Percentiles rank a stretch among this genome's conserved stretches.
Evolutionary conservation across 2,113 vertebrate species (phyloP).

Genomic region (Sinocyclocheilus grahami): DNA sequence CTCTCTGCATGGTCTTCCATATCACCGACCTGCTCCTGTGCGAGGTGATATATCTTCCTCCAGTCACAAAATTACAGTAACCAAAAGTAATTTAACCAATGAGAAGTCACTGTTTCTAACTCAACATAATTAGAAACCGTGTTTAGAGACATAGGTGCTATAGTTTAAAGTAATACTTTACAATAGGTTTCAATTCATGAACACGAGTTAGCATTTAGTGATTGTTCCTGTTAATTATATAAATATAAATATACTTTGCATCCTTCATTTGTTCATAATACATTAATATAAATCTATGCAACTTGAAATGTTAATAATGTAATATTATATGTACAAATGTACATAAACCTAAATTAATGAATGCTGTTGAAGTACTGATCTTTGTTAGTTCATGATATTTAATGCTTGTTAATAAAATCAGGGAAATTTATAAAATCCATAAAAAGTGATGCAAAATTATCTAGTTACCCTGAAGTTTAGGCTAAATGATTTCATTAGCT

Average conservation of each 20-base stretch:
- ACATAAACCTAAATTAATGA: too few relatives aligned
- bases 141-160: background rate
- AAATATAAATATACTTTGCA: too few relatives aligned
- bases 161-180: background rate
- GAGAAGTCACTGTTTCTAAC: background rate
- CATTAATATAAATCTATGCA: too few relatives aligned
- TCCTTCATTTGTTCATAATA: too few relatives aligned
- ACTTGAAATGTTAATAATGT: background rate
- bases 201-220: too few relatives aligned
- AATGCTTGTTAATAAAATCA: background rate
- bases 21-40: conserved; percentile 98
- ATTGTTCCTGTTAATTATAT: too few relatives aligned
- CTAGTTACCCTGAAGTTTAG: background rate
- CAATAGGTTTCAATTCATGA: too few relatives aligned
- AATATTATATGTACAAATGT: background rate
- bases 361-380: background rate
- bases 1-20: conserved; percentile 99
- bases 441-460: background rate
- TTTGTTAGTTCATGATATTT: background rate
- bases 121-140: background rate
- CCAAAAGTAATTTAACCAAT: background rate
- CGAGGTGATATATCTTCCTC: conserved; percentile 78
- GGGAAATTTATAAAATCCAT: background rate
- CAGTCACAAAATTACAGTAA: background rate
- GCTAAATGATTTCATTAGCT: too few relatives aligned